Percentiles rank a stretch among this genome's conserved stretches.
These are phyloP conservation scores for Mycteria americana DNA, from an alignment of 2,797 vertebrate genomes.

Conservation along the genomic window DNA sequence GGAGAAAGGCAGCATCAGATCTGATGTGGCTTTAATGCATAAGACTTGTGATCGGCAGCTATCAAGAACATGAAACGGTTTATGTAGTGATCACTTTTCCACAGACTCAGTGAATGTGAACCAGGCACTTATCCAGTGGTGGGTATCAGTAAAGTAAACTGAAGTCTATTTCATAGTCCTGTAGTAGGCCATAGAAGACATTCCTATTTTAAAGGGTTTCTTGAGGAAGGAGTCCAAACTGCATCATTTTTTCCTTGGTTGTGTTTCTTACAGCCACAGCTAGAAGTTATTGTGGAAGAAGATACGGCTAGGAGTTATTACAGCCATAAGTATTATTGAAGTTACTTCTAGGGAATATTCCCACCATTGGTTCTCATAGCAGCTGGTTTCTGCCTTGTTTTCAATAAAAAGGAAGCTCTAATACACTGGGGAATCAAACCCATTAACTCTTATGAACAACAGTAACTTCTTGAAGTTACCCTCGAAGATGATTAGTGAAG, in stretches of 20 bases:
- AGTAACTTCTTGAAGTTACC: neutral
- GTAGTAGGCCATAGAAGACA: neutral
- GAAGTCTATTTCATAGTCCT: neutral
- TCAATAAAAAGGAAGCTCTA: neutral
- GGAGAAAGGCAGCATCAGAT: neutral
- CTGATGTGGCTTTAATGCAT: neutral
- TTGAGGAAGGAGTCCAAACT: neutral
- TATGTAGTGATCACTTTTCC: neutral
- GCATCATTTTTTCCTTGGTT: neutral
- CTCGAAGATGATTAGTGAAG: neutral
- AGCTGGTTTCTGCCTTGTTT: neutral
- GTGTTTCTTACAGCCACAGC: neutral
- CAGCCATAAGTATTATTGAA: neutral
- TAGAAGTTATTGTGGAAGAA: neutral
- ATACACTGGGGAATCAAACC: neutral
- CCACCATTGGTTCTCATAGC: neutral
- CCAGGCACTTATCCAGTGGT: neutral
- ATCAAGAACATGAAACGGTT: accelerated
- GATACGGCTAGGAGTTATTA: neutral
- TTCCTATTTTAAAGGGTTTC: neutral
- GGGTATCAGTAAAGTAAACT: neutral
- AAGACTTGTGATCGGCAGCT: neutral
- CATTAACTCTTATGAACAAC: neutral
- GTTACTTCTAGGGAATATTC: neutral
- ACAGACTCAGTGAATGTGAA: neutral